Base-by-base conservation (phyloP, 2,888 invertebrate genomes). In the Aphodius sticticus region DNA sequence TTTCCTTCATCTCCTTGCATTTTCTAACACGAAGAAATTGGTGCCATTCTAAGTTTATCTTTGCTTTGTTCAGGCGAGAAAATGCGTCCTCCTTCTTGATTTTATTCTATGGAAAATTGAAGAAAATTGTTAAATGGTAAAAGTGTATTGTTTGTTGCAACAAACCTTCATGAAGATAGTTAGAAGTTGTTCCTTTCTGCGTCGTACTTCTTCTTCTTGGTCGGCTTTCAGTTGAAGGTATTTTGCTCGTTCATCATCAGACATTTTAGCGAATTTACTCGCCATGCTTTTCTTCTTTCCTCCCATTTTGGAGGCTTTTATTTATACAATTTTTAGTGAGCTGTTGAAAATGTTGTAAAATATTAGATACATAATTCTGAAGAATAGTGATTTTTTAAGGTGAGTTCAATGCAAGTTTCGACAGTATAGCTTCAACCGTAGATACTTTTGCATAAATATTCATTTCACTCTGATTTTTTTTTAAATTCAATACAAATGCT, bases 11-110 rank as follows among this genome's bases (percentile, higher is more conserved):
- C 86, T 96, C 94, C 80, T 93, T 93, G 85, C 94, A 94, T 90
- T 96, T 96, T 77, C 94, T 91, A 86, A 92, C 93, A 0, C 96
- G 92, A 78, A 96, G 89, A 80, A 95, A 92, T 81, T 93, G 94
- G 75, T 96, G 93, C 96, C 96, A 96, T 88, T 94, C 93, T 88
- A 96, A 95, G 86, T 96, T 96, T 77, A 96, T 93, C 90, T 96
- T 96, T 0, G 96, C 95, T 81, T 93, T 92, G 87, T 96, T 96
- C 76, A 95, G 90, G 76, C 96, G 92, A 2, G 94, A 92, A 87
- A 94, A 96, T 0, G 93, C 92, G 87, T 96, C 95, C 88, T 96
- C 96, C 82, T 93, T 94, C 87, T 94, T 95, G 6, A 96, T 89
- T 91, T 96, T 96, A 86, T 94, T 96, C 96, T 96, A 87, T 36